Base-by-base conservation (phyloP, 2,797 vertebrate species). In the Xiphophorus birchmanni region DNA sequence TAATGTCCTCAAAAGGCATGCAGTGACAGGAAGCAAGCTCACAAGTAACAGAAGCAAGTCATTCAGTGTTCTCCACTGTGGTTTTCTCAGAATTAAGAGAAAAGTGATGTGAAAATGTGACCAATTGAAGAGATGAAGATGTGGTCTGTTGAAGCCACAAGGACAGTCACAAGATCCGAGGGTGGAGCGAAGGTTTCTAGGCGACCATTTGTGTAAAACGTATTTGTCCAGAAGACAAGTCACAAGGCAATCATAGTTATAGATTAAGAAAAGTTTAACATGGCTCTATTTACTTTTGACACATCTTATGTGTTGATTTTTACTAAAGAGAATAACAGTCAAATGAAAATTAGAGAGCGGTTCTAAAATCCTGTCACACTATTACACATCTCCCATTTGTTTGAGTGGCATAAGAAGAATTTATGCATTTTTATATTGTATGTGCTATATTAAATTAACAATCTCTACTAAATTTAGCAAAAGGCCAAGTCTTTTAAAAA, bases 111-210 rank as follows among this genome's bases (percentile, higher is more conserved):
- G 80, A 76, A 89, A 83, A 87, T 84, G 15, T 40, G 56, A 3
- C 8, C 23, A 50, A 35, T 84, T 77, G 54, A 40, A 47, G 44
- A 29, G 45, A 54, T 50, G 50, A 17, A 73, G 63, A 72, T 42
- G 47, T 67, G 44, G 32, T 77, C 50, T 84, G 74, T 67, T 80
- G 5, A n/a, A 85, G 78, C 63, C 40, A 76, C 81, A 80, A 54
- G 48, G 21, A 58, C 29, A 80, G 84, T 88, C 86, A 90, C 81
- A 83, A 86, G 84, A 85, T 85, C 56, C 77, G 48, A 32, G 63
- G 75, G 75, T 37, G 42, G 75, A 77, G 13, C 23, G 35, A 23
- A 6, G 52, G 63, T 50, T 81, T 48, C 76, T 58, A 72, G 71
- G 60, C 37, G 2, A 71, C 44, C 47, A 80, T 74, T 75, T 83